phyloP scores from a whole-genome alignment of 2,113 vertebrate species.

The Narcine bancroftii region DNA sequence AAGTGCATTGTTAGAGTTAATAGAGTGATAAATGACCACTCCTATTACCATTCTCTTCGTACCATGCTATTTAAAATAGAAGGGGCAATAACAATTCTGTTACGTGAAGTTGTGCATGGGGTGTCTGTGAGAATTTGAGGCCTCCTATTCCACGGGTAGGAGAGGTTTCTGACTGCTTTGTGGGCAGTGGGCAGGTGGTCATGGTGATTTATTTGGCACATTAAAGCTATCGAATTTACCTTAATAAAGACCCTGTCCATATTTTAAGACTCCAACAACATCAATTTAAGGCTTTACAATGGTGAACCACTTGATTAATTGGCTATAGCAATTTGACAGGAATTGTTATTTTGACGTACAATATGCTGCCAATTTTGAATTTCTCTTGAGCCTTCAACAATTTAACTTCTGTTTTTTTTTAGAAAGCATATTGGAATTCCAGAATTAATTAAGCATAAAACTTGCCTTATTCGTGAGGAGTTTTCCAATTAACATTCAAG shows the following conservation, averaged over 20 bases:
- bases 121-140: background rate
- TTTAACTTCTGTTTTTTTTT: background rate
- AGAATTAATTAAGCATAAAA: background rate
- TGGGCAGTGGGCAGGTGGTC: background rate
- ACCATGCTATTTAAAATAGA: background rate
- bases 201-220: background rate
- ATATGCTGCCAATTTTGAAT: background rate
- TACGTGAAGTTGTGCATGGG: background rate
- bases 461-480: background rate
- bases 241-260: background rate
- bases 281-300: background rate
- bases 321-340: background rate
- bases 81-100: background rate
- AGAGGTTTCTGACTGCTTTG: background rate
- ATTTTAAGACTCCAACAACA: background rate
- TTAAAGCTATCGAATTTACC: background rate
- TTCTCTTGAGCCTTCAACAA: background rate
- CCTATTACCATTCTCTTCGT: background rate
- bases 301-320: background rate
- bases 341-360: background rate
- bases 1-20: background rate
- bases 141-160: too few species aligned
- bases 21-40: background rate
- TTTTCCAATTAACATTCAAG: background rate
- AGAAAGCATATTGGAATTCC: background rate